Evolutionary conservation across 2,888 invertebrate species (phyloP).

Genomic region (Tenthredo mesomela): DNA sequence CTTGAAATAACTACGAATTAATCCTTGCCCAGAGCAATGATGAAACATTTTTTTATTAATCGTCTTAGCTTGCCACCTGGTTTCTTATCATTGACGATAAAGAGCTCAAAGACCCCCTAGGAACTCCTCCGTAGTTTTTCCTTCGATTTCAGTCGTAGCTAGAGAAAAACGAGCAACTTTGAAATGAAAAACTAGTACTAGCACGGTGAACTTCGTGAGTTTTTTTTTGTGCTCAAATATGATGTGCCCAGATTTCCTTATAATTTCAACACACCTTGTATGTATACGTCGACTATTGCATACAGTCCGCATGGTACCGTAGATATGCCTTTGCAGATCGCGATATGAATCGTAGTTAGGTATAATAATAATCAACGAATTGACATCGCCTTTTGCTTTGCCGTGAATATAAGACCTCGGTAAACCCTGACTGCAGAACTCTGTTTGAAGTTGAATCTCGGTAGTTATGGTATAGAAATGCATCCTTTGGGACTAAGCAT

Average conservation of each 20-base stretch:
- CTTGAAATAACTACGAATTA: neutral
- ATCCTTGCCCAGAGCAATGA: neutral
- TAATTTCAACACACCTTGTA: neutral
- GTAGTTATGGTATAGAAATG: neutral
- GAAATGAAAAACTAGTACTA: neutral
- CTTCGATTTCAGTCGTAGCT: neutral
- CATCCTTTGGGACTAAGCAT: neutral
- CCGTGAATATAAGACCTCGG: neutral
- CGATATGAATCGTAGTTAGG: conserved; percentile 27
- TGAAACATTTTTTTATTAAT: neutral
- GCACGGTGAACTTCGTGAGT: neutral
- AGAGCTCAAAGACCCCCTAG: neutral
- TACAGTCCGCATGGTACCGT: neutral
- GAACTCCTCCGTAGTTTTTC: neutral
- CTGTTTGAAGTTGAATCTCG: conserved; percentile 18
- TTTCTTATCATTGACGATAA: neutral
- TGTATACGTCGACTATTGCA: neutral
- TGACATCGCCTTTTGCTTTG: neutral
- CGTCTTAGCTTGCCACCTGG: neutral
- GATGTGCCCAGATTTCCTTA: neutral
- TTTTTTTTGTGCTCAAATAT: neutral
- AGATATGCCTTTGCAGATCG: conserved; percentile 12
- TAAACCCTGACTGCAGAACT: neutral
- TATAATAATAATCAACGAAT: conserved; percentile 18
- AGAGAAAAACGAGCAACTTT: neutral